These are phyloP conservation scores for Sander lucioperca DNA, from an alignment of 2,113 vertebrate genomes.

Conservation along the genomic window DNA sequence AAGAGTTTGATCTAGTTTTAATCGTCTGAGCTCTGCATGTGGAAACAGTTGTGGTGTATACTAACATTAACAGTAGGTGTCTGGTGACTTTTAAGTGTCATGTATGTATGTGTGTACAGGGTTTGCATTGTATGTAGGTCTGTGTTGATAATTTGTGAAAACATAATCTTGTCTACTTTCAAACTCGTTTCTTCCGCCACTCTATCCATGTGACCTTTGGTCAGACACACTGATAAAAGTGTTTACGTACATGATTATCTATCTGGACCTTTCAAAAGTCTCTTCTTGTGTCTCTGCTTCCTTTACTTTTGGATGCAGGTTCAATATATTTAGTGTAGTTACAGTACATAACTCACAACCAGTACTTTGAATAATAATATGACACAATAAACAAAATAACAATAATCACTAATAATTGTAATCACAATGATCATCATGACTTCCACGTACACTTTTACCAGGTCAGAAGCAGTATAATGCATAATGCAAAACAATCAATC, in stretches of 20 bases:
- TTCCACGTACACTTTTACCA: constrained; percentile 10
- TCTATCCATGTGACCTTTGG: constrained; percentile 35
- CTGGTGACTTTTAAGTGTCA: constrained; percentile 13
- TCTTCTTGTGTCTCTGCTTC: not conserved
- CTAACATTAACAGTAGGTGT: constrained; percentile 13
- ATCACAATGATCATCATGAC: not conserved
- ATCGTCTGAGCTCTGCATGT: constrained; percentile 23
- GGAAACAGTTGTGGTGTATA: constrained; percentile 39
- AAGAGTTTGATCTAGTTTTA: constrained; percentile 47
- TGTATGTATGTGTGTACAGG: constrained; percentile 13
- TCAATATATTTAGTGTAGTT: not conserved
- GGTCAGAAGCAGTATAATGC: not conserved
- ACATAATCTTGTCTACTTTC: constrained; percentile 31
- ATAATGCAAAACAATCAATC: not conserved
- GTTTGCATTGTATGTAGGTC: constrained; percentile 32
- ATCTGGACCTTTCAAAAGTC: not conserved
- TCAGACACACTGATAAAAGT: constrained; percentile 29
- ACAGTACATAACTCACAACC: not conserved
- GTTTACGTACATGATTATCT: constrained; percentile 21
- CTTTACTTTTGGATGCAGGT: not conserved
- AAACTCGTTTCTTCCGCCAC: not conserved
- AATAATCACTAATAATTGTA: not conserved
- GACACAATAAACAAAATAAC: not conserved
- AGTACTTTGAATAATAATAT: too few species aligned
- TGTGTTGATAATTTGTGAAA: constrained; percentile 29